A percentile compares a stretch with the other conserved stretches of the same genome.
phyloP scores from a whole-genome alignment of 2,888 invertebrate species.

The Meiosimyza platycephala region DNA sequence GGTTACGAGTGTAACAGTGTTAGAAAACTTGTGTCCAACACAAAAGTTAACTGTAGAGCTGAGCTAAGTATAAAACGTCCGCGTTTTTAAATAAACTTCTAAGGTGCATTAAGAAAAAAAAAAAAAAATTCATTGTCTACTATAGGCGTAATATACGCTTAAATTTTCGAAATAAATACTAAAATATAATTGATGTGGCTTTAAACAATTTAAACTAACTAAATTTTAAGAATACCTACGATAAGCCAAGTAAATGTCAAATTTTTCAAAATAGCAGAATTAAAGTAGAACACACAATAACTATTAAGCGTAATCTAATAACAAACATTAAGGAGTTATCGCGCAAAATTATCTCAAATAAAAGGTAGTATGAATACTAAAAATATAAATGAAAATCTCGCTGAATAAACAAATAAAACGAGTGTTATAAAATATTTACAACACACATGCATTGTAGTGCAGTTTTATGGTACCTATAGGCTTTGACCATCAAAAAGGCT shows the following conservation, averaged over 20 bases:
- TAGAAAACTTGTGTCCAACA: too few species aligned
- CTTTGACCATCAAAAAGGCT: too few species aligned
- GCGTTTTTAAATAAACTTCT: conserved; percentile 7
- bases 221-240: too few species aligned
- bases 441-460: too few species aligned
- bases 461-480: too few species aligned
- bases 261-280: conserved; percentile 5
- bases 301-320: too few species aligned
- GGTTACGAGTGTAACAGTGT: too few species aligned
- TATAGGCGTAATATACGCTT: neutral
- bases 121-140: neutral
- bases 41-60: too few species aligned
- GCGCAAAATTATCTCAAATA: conserved; percentile 20
- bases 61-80: neutral
- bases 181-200: conserved; percentile 24
- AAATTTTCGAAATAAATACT: neutral
- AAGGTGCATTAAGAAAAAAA: conserved; percentile 1
- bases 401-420: conserved; percentile 19
- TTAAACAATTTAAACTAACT: conserved; percentile 4
- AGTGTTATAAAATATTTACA: neutral
- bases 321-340: too few species aligned
- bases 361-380: conserved; percentile 36
- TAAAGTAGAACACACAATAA: neutral
- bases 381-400: conserved; percentile 4
- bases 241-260: conserved; percentile 8